These are phyloP conservation scores for Nothura maculosa DNA, from an alignment of 2,797 vertebrate genomes.

Conservation along the genomic window DNA sequence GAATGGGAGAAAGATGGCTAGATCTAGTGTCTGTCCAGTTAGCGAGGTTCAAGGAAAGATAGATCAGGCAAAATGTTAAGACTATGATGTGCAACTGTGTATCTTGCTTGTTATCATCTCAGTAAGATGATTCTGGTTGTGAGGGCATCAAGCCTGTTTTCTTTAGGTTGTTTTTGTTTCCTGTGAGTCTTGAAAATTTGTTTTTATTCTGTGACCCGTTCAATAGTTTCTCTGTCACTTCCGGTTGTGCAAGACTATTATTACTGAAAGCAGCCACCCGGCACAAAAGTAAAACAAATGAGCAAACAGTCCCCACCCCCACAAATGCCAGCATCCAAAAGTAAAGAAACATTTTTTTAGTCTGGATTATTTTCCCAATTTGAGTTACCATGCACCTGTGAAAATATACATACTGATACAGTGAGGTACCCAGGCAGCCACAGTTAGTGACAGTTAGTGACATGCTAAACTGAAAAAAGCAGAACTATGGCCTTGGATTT, in stretches of 20 bases:
- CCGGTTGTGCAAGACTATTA: not conserved
- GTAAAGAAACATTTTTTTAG: not conserved
- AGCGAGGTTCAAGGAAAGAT: not conserved
- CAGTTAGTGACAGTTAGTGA: not conserved
- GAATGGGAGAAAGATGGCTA: not conserved
- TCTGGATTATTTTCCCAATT: not conserved
- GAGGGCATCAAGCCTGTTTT: not conserved
- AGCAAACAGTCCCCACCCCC: fast-evolving
- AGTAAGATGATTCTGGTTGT: not conserved
- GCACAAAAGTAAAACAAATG: not conserved
- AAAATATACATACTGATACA: not conserved
- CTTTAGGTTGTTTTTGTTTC: not conserved
- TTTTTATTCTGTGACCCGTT: not conserved
- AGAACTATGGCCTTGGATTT: not conserved
- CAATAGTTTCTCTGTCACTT: not conserved
- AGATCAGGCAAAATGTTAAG: not conserved
- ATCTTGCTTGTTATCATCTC: not conserved
- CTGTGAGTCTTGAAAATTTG: not conserved
- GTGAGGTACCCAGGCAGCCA: not conserved
- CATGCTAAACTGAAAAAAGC: not conserved
- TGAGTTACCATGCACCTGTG: not conserved
- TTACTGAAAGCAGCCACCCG: not conserved
- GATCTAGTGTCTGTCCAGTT: not conserved
- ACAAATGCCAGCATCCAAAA: not conserved
- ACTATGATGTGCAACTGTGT: not conserved